Evolutionary conservation across 30 jellyfish, hydroid and myxozoan species (phyloP).

Genomic region (Aurelia sp.): DNA sequence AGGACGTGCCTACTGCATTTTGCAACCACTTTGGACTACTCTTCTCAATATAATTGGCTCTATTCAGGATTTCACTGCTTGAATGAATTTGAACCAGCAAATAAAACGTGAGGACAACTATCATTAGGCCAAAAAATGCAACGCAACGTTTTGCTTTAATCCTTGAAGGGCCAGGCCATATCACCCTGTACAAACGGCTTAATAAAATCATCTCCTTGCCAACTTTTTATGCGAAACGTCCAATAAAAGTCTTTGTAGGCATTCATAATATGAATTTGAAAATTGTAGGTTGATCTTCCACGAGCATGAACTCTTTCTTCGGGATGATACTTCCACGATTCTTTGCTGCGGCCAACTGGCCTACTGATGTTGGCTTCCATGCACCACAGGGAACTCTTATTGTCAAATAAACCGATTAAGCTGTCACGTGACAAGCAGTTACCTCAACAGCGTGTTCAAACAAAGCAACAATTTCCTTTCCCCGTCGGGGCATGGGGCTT

Average conservation of each 20-base stretch:
- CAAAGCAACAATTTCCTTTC: no score
- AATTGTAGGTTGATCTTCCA: no score
- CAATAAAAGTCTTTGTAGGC: no score
- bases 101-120: background rate
- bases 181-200: constrained; percentile 6
- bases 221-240: background rate
- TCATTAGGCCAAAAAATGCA: background rate
- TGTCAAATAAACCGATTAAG: no score
- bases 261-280: no score
- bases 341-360: no score
- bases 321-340: background rate
- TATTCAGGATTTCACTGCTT: background rate
- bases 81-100: background rate
- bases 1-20: background rate
- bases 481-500: no score
- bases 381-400: no score
- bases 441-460: no score
- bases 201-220: background rate
- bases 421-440: no score
- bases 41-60: no score
- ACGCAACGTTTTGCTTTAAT: constrained; percentile 32
- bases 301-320: background rate
- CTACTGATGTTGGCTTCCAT: no score
- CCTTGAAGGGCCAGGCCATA: constrained; percentile 60
- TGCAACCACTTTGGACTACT: background rate